These are phyloP conservation scores for Lasioglossum calceatum DNA, from an alignment of 2,888 invertebrate genomes.

Conservation along the genomic window DNA sequence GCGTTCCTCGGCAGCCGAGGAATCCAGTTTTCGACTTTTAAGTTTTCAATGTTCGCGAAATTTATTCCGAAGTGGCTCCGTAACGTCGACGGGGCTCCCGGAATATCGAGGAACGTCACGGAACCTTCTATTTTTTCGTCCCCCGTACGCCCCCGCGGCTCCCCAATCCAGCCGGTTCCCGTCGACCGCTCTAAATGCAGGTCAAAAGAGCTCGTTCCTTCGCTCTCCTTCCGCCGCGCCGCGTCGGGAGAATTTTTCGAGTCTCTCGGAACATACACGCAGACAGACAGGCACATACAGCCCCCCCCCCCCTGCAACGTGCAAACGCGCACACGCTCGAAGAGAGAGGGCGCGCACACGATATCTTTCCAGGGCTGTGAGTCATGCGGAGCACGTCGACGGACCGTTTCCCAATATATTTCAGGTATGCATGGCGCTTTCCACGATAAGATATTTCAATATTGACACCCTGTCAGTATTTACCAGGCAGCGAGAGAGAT, in stretches of 20 bases:
- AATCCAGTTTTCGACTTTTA: constrained; percentile 34
- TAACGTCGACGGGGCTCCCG: constrained; percentile 26
- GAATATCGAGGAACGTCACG: constrained; percentile 47
- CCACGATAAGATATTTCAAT: constrained; percentile 81
- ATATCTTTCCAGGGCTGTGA: constrained; percentile 65
- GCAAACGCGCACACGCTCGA: not conserved
- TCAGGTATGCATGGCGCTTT: constrained; percentile 76
- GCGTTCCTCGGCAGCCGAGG: not conserved
- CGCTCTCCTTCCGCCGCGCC: not conserved
- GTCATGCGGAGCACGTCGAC: constrained; percentile 61
- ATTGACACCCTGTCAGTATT: constrained; percentile 80
- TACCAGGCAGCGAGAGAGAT: constrained; percentile 75
- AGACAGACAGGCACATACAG: not conserved
- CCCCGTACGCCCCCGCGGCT: not conserved
- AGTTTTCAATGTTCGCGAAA: constrained; percentile 41
- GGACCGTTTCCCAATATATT: constrained; percentile 70
- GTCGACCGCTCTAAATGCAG: constrained; percentile 25
- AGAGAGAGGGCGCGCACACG: constrained; percentile 9
- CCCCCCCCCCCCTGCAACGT: not conserved
- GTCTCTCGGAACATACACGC: not conserved
- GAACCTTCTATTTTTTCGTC: constrained; percentile 37
- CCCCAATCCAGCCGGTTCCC: constrained; percentile 13
- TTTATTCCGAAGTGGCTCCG: constrained; percentile 34
- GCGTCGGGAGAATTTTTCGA: constrained; percentile 40
- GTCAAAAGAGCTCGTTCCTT: constrained; percentile 30